phyloP scores from a whole-genome alignment of 2,797 vertebrate species.

The Leuciscus waleckii region DNA sequence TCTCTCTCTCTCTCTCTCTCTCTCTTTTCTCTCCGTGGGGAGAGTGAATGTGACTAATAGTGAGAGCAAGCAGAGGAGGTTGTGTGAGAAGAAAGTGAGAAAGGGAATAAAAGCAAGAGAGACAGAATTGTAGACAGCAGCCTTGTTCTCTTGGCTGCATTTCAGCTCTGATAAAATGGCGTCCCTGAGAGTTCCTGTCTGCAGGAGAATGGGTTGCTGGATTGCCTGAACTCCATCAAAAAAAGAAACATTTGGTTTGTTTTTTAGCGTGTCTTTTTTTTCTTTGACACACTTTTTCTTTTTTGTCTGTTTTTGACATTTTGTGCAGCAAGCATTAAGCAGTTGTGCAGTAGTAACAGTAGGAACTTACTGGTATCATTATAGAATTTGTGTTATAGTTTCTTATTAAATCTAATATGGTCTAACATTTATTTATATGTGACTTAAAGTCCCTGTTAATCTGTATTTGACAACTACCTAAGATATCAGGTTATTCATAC shows the following conservation, averaged over 20 bases:
- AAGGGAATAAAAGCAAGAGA: slow-evolving; percentile 42
- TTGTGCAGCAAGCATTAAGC: background rate
- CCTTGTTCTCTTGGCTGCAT: slow-evolving; percentile 76
- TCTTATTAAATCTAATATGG: background rate
- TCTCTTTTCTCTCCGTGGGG: slow-evolving; percentile 10
- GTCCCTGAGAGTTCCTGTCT: slow-evolving; percentile 70
- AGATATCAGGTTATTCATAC: slow-evolving; percentile 24
- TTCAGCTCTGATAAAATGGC: slow-evolving; percentile 85
- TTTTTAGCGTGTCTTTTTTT: background rate
- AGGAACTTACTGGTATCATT: background rate
- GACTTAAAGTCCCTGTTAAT: background rate
- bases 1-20: slow-evolving; percentile 33
- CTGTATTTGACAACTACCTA: background rate
- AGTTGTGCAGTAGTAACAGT: background rate
- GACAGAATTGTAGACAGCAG: slow-evolving; percentile 65
- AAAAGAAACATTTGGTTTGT: background rate
- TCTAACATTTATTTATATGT: background rate
- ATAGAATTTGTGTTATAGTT: background rate
- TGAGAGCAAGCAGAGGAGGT: slow-evolving; percentile 50
- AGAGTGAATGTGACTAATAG: slow-evolving; percentile 41
- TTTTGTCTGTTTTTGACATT: background rate
- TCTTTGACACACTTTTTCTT: background rate
- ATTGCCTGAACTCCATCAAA: background rate
- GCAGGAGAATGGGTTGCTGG: background rate
- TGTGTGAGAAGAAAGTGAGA: slow-evolving; percentile 34